phyloP scores from a whole-genome alignment of 2,888 invertebrate species.

The Agapetus fuscipes region DNA sequence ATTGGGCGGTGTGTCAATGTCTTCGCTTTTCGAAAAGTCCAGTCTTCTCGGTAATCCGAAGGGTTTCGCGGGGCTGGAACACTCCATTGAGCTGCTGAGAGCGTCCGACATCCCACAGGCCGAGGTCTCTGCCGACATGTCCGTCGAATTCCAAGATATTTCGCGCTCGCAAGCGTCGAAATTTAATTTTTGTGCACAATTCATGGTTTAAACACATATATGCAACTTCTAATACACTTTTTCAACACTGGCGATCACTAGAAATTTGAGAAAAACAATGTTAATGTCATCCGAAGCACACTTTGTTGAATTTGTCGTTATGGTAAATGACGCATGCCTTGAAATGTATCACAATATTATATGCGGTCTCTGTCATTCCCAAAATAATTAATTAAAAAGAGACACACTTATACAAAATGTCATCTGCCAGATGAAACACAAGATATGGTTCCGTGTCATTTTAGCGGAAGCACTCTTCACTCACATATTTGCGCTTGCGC shows the following conservation, averaged over 20 bases:
- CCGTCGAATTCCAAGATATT: slow-evolving; percentile 35
- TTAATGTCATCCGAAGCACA: slow-evolving; percentile 32
- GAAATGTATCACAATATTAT: no score
- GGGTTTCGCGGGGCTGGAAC: slow-evolving; percentile 46
- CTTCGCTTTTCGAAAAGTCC: slow-evolving; percentile 42
- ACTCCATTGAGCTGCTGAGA: slow-evolving; percentile 50
- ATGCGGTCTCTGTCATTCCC: no score
- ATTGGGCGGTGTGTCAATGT: slow-evolving; percentile 36
- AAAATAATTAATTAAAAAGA: no score
- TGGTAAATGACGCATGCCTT: slow-evolving; percentile 25
- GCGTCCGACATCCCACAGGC: slow-evolving; percentile 54
- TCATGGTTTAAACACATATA: slow-evolving; percentile 25
- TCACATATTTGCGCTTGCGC: no score
- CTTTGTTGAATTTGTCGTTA: slow-evolving; percentile 34
- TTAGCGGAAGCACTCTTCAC: no score
- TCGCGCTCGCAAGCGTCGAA: slow-evolving; percentile 30
- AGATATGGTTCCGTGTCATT: no score
- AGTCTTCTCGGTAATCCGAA: slow-evolving; percentile 50
- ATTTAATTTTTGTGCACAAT: slow-evolving; percentile 30
- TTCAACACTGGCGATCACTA: slow-evolving; percentile 26
- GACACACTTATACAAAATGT: no score
- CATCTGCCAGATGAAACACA: no score
- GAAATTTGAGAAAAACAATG: slow-evolving; percentile 25
- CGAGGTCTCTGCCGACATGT: slow-evolving; percentile 49
- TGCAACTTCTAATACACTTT: slow-evolving; percentile 25